These are phyloP conservation scores for Bombus consobrinus DNA, from an alignment of 1,140 invertebrate genomes.

Conservation along the genomic window DNA sequence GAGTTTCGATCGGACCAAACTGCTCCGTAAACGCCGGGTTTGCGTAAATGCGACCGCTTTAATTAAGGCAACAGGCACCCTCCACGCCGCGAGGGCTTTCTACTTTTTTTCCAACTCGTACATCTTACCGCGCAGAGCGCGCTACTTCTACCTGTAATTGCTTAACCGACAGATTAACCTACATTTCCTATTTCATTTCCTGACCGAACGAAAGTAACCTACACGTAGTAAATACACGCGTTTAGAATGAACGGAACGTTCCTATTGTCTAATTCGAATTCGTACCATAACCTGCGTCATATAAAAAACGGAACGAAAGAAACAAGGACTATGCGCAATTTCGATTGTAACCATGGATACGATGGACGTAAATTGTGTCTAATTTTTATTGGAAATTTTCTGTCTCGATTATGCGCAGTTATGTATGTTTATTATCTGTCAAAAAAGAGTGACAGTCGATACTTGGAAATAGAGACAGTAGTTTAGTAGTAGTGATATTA, in stretches of 20 bases:
- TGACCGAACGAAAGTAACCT: background rate
- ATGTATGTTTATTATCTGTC: too few species aligned
- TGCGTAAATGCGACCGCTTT: slow-evolving; percentile 1
- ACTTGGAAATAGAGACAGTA: too few species aligned
- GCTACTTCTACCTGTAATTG: slow-evolving; percentile 34
- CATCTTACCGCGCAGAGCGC: slow-evolving; percentile 2
- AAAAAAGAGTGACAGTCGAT: too few species aligned
- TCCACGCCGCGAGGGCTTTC: slow-evolving; percentile 27
- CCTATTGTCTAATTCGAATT: background rate
- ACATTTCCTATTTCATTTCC: slow-evolving; percentile 47
- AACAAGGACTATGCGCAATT: too few species aligned
- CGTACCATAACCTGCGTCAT: background rate
- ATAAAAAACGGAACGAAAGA: background rate
- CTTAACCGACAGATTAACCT: slow-evolving; percentile 40
- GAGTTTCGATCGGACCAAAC: background rate
- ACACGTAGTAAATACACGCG: background rate
- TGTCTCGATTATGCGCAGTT: too few species aligned
- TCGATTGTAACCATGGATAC: background rate
- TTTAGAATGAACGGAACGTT: background rate
- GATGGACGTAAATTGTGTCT: too few species aligned
- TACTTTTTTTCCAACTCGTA: slow-evolving; percentile 20
- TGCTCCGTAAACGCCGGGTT: background rate
- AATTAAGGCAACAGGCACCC: slow-evolving; percentile 27
- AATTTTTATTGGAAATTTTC: too few species aligned
- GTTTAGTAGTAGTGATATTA: too few species aligned